A percentile compares a stretch with the other conserved stretches of the same genome.
Evolutionary conservation across 2,888 invertebrate species (phyloP).

Genomic region (Matsumyia berberina): DNA sequence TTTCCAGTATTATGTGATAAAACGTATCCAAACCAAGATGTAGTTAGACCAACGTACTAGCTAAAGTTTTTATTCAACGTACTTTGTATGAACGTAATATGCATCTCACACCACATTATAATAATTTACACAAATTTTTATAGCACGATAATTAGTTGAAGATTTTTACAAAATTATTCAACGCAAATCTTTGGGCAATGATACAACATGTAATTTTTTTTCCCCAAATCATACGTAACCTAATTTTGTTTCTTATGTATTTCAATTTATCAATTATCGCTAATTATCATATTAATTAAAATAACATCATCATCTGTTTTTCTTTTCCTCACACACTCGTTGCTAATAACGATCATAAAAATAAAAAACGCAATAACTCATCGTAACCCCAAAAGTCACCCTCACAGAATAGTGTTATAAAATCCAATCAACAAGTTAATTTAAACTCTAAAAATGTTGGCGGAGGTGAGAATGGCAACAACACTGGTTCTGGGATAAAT

Average conservation of each 20-base stretch:
- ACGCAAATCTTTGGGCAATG: conserved; percentile 33
- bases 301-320: conserved; percentile 69
- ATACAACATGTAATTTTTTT: not conserved
- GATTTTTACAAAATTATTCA: not conserved
- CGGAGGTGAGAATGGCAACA: conserved; percentile 68
- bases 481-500: conserved; percentile 66
- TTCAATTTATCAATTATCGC: conserved; percentile 44
- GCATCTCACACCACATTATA: no score
- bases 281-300: conserved; percentile 61
- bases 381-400: conserved; percentile 70
- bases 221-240: not conserved
- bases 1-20: no score
- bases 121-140: no score
- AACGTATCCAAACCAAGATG: no score
- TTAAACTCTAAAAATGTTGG: conserved; percentile 70
- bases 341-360: conserved; percentile 43
- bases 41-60: no score
- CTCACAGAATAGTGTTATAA: conserved; percentile 77
- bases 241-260: conserved; percentile 8
- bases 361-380: conserved; percentile 29
- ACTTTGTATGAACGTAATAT: no score
- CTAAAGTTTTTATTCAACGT: no score
- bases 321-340: conserved; percentile 60
- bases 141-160: no score
- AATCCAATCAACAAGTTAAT: conserved; percentile 74